A percentile compares a stretch with the other conserved stretches of the same genome.
phyloP scores from a whole-genome alignment of 2,113 vertebrate species.

The Gadus chalcogrammus region DNA sequence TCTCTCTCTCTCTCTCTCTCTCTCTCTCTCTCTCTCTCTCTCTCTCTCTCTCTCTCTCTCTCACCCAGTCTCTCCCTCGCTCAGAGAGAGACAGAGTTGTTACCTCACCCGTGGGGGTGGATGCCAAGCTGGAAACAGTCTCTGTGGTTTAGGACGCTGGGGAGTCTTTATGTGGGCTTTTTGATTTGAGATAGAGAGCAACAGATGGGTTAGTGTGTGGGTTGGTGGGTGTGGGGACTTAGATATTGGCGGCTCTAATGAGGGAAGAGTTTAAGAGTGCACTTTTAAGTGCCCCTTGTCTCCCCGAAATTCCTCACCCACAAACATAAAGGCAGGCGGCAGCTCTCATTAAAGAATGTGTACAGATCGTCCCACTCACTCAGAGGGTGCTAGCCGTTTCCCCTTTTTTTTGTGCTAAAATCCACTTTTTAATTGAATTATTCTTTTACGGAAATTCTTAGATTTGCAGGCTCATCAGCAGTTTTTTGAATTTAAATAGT shows the following conservation, averaged over 20 bases:
- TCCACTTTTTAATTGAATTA: too few species aligned
- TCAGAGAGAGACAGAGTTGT: slow-evolving; percentile 39
- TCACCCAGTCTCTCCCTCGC: neutral
- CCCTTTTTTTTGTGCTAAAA: too few species aligned
- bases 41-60: neutral
- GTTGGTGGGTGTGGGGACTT: slow-evolving; percentile 20
- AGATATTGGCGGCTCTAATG: slow-evolving; percentile 35
- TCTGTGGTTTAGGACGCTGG: slow-evolving; percentile 57
- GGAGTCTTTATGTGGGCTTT: slow-evolving; percentile 59
- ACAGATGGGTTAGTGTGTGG: slow-evolving; percentile 46
- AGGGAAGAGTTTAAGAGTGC: slow-evolving; percentile 26
- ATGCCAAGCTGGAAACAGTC: slow-evolving; percentile 75
- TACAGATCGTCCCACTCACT: slow-evolving; percentile 1
- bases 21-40: slow-evolving; percentile 40
- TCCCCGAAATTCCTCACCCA: slow-evolving; percentile 10
- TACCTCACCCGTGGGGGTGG: slow-evolving; percentile 61
- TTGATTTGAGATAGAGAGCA: slow-evolving; percentile 62
- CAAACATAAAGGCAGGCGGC: slow-evolving; percentile 24
- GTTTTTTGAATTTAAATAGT: too few species aligned
- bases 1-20: slow-evolving; percentile 18
- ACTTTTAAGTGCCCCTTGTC: too few species aligned
- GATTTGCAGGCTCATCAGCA: too few species aligned
- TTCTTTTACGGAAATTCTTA: too few species aligned
- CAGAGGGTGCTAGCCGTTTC: too few species aligned
- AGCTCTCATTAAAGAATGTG: slow-evolving; percentile 21